Evolutionary conservation across 1,140 invertebrate genomes (phyloP), one percentile per base, ranked within the genome.

Genomic region (Dendroctonus ponderosae): DNA sequence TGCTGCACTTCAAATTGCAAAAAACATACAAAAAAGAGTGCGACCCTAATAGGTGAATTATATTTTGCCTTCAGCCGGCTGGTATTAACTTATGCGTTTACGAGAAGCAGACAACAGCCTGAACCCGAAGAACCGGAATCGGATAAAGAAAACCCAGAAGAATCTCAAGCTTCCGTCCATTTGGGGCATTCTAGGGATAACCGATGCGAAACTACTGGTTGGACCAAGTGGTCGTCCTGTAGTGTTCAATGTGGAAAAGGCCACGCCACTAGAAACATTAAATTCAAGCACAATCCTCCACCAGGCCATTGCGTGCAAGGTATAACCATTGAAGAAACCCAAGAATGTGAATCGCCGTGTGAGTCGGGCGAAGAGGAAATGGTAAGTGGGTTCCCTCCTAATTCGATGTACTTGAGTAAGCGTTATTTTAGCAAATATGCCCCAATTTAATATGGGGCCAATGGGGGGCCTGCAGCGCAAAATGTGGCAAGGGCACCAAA

Each of bases 1-100:
- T 85, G 49, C 80, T 98, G 1, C 86, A 90, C 59, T 82, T 96
- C 11, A 91, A 88, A 7, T 81, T 92, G 8, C 86, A 94, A 65
- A 80, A 92, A 9, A 82, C 95, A 2, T 96, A 96, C 73, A 92
- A 94, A 73, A 94, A 94, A 79, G 85, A 83, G 15, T 96, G 93
- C 78, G 84, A 86, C 54, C 15, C 59, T 9, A 48, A 67, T 26
- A 58, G 56, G 60, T 56, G 14, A 26, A 49, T n/a, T 6, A 48
- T 26, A 11, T 52, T 61, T n/a, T n/a, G 44, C 26, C 15, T 3
- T 12, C n/a, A 11, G 8, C n/a, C 12, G 44, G 6, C 1, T 43
- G 7, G 26, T 14, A 46, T 44, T 11, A 44, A 44, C 26, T 44
- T 43, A 11, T 54, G 8, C 38, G 6, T 56, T 58, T 51, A 46